Conservation (phyloP, 1,140 invertebrate genomes). For the Leptinotarsa undecemlineata region DNA sequence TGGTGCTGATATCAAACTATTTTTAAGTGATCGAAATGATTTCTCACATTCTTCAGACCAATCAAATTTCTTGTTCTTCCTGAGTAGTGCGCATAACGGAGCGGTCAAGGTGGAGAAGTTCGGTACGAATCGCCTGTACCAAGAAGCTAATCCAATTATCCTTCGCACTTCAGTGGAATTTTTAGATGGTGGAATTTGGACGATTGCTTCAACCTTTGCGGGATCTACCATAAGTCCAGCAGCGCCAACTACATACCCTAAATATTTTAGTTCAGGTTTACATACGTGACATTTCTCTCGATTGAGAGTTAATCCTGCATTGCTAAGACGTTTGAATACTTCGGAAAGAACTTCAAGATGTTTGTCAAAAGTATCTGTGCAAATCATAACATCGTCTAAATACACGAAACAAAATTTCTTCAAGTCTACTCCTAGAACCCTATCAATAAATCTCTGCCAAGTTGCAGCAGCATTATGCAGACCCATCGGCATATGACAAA, state of each 20-base stretch:
- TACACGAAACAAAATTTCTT: slow-evolving; percentile 39
- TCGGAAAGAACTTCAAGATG: slow-evolving; percentile 18
- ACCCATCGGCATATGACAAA: slow-evolving; percentile 49
- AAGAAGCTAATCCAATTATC: slow-evolving; percentile 24
- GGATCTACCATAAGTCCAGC: slow-evolving; percentile 19
- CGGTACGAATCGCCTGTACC: slow-evolving; percentile 30
- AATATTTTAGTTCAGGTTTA: slow-evolving; percentile 6
- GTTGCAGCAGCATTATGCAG: slow-evolving; percentile 43
- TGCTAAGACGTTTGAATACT: neutral
- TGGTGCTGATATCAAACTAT: slow-evolving; percentile 1
- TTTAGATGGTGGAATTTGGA: slow-evolving; percentile 45
- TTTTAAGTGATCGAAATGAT: neutral
- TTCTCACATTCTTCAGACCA: slow-evolving; percentile 2
- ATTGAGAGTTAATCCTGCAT: neutral
- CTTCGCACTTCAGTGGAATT: slow-evolving; percentile 35
- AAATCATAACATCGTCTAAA: slow-evolving; percentile 48
- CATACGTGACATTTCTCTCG: slow-evolving; percentile 22
- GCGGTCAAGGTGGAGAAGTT: slow-evolving; percentile 8
- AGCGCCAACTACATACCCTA: slow-evolving; percentile 14
- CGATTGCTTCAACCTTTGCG: slow-evolving; percentile 40
- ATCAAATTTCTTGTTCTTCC: neutral
- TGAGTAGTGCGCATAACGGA: slow-evolving; percentile 44
- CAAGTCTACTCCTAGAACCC: slow-evolving; percentile 34
- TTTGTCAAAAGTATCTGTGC: slow-evolving; percentile 27
- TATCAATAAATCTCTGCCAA: slow-evolving; percentile 50